These are phyloP conservation scores for Geococcyx californianus DNA, from an alignment of 2,113 vertebrate species.

Conservation along the genomic window DNA sequence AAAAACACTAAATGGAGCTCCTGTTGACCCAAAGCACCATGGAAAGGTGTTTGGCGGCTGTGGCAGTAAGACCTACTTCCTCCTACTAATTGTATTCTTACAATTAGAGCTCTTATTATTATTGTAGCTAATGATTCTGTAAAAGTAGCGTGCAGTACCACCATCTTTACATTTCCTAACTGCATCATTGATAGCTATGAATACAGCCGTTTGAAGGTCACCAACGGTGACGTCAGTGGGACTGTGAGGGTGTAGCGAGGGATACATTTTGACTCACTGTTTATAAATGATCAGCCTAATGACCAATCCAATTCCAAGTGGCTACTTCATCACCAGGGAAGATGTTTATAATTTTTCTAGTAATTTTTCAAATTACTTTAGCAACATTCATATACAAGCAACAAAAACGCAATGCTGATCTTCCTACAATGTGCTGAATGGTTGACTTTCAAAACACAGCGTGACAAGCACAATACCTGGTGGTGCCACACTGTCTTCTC, in stretches of 20 bases:
- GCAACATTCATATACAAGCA: neutral
- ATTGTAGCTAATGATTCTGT: neutral
- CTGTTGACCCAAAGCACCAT: neutral
- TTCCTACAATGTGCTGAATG: neutral
- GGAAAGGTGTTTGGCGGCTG: neutral
- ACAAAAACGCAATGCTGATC: neutral
- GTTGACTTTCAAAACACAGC: neutral
- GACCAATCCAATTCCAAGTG: neutral
- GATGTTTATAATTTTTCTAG: neutral
- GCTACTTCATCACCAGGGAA: neutral
- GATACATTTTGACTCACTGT: conserved; percentile 52
- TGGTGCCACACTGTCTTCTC: neutral
- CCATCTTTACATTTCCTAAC: neutral
- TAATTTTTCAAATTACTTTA: neutral
- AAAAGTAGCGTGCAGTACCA: neutral
- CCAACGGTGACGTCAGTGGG: neutral
- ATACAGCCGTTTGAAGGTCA: conserved; percentile 14
- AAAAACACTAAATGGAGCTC: neutral
- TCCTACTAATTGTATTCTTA: neutral
- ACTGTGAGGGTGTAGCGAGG: conserved; percentile 14
- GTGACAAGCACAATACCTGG: neutral
- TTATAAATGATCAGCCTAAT: neutral
- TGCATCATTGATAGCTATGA: neutral
- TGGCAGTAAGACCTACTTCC: neutral
- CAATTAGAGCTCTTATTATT: neutral